Percentiles rank a stretch among this genome's conserved stretches.
These are phyloP conservation scores for Macrostomum lignano DNA, from an alignment of 1,140 invertebrate species.

Conservation along the genomic window DNA sequence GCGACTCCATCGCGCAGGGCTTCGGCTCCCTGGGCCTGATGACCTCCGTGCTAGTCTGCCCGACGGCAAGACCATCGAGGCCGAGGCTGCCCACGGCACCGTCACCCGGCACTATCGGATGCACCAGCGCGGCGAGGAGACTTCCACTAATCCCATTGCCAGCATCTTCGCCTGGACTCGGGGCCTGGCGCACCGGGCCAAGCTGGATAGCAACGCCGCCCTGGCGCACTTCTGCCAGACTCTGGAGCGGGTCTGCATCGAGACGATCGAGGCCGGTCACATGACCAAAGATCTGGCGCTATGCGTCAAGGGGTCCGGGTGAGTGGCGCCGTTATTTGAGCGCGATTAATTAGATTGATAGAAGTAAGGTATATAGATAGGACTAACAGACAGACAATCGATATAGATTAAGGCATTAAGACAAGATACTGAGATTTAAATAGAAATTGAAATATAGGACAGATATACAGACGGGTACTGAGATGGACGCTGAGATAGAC, in stretches of 20 bases:
- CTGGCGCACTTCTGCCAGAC: conserved; percentile 47
- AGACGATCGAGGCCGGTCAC: conserved; percentile 62
- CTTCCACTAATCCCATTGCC: conserved; percentile 67
- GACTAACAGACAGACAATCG: too few relatives aligned
- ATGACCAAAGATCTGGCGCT: conserved; percentile 99
- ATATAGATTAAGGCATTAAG: too few relatives aligned
- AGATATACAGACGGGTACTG: too few relatives aligned
- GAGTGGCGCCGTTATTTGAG: conserved; percentile 25
- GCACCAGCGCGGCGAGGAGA: conserved; percentile 79
- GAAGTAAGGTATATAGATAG: too few relatives aligned
- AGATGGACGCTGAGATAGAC: too few relatives aligned
- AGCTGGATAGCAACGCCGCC: conserved; percentile 52
- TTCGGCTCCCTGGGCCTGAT: conserved; percentile 62
- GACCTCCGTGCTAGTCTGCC: conserved; percentile 73
- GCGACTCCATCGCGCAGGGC: conserved; percentile 80
- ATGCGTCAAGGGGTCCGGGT: conserved; percentile 58
- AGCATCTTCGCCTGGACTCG: conserved; percentile 91
- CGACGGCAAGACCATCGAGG: conserved; percentile 80
- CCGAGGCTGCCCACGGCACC: conserved; percentile 86
- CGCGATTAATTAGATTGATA: too few relatives aligned
- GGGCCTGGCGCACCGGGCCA: conserved; percentile 62
- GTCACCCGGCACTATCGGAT: conserved; percentile 75
- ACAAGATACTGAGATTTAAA: too few relatives aligned
- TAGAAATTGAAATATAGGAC: too few relatives aligned
- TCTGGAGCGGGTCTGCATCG: conserved; percentile 61